Base-by-base conservation (phyloP, 1,140 invertebrate genomes). In the Drosophila elegans region DNA sequence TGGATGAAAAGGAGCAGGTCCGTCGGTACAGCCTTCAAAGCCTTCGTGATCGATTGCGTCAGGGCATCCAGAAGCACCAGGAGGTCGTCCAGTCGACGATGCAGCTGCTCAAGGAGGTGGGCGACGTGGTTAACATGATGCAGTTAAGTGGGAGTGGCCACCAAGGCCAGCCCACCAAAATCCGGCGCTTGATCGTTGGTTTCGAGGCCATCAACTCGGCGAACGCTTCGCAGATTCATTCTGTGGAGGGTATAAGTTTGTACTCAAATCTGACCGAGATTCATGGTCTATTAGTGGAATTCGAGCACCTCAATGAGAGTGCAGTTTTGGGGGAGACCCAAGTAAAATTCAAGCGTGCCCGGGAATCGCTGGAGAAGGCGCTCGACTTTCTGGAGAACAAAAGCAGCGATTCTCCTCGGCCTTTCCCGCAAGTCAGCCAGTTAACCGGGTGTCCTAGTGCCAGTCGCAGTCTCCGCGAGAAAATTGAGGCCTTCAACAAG, bases 361-460 rank as follows among this genome's bases (percentile, higher is more conserved):
- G 81, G 27, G 84, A 89, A 10, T 82, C 76, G 0, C 74, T 89
- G 27, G 79, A 80, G 4, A 75, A 85, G 56, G 62, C 89, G 7
- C 51, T 64, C 0, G 7, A 29, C 0, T 53, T 72, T 21, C 45
- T 82, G 3, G 52, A 72, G n/a, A 41, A 60, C 9, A 74, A 29
- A 21, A 25, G 21, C 16, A 45, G 5, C 21, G 44, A 57, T 1
- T 5, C 16, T 9, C 7, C 42, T 9, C 9, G 10, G 0, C 3
- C 77, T 4, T 45, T 59, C 5, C 21, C 46, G 0, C 12, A 57
- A 3, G 38, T 34, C n/a, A 75, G 57, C n/a, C 34, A 55, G 3
- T 7, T 63, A 7, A 49, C 41, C 1, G 25, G 9, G 2, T 44
- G 21, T 10, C 61, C 48, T 4, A 73, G 54, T n/a, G 62, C 13